A percentile compares a stretch with the other conserved stretches of the same genome.
These are phyloP conservation scores for Xiphias gladius DNA, from an alignment of 2,113 vertebrate genomes.

Conservation along the genomic window DNA sequence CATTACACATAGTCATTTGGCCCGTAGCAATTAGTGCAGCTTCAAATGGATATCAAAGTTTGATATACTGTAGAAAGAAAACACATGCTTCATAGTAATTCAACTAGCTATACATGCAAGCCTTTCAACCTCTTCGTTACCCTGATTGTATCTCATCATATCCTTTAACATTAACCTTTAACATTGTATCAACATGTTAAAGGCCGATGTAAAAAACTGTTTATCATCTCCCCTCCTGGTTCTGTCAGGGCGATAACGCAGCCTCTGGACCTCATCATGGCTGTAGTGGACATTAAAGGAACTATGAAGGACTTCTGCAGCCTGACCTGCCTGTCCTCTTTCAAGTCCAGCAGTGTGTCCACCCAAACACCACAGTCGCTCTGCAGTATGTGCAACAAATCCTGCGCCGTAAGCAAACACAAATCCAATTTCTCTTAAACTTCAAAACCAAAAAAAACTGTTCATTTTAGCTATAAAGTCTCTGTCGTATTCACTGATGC, in stretches of 20 bases:
- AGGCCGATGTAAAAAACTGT: background rate
- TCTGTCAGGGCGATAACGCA: conserved; percentile 87
- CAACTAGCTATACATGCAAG: too few species aligned
- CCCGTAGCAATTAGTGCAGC: too few species aligned
- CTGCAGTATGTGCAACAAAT: conserved; percentile 92
- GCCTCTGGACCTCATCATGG: conserved; percentile 92
- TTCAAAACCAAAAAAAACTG: background rate
- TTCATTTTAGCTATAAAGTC: background rate
- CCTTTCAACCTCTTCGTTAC: too few species aligned
- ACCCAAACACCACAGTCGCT: conserved; percentile 58
- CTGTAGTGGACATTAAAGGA: conserved; percentile 89
- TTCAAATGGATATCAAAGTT: too few species aligned
- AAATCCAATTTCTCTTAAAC: background rate
- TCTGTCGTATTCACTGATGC: background rate
- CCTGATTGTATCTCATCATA: background rate
- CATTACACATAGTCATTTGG: too few species aligned
- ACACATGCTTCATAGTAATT: too few species aligned
- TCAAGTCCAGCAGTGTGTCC: conserved; percentile 79
- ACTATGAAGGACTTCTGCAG: conserved; percentile 94
- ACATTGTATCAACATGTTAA: background rate
- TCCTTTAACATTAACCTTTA: background rate
- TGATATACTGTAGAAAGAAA: too few species aligned
- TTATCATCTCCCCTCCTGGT: background rate
- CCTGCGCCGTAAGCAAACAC: conserved; percentile 86
- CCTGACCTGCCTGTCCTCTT: conserved; percentile 87